Evolutionary conservation across 2,888 invertebrate genomes (phyloP).

Genomic region (Ophion ventricosus): DNA sequence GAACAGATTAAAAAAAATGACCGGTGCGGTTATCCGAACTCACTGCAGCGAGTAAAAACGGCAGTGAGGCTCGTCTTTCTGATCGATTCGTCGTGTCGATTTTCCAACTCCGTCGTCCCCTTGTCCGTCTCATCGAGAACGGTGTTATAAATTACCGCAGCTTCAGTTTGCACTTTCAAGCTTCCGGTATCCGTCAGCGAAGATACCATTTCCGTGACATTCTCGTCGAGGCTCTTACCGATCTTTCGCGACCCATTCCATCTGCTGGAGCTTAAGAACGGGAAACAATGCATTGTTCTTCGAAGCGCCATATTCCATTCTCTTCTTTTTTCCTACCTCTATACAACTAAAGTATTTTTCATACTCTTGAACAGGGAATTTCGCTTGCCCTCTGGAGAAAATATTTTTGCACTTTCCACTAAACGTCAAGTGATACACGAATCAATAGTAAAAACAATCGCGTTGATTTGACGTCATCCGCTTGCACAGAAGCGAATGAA

Average conservation of each 20-base stretch:
- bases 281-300: slow-evolving; percentile 32
- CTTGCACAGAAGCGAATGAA: not conserved
- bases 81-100: slow-evolving; percentile 45
- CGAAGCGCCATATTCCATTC: not conserved
- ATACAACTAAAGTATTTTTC: too few species aligned
- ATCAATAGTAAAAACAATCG: too few species aligned
- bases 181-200: slow-evolving; percentile 31
- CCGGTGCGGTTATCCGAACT: slow-evolving; percentile 6
- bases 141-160: slow-evolving; percentile 63
- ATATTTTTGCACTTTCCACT: too few species aligned
- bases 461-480: too few species aligned
- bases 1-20: not conserved
- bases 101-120: slow-evolving; percentile 39
- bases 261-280: slow-evolving; percentile 69
- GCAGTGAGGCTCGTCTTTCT: slow-evolving; percentile 32
- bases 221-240: slow-evolving; percentile 69
- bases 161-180: slow-evolving; percentile 69
- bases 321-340: too few species aligned
- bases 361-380: too few species aligned
- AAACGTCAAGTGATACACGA: too few species aligned
- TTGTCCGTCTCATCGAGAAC: slow-evolving; percentile 70
- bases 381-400: too few species aligned
- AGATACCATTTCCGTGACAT: slow-evolving; percentile 58
- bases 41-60: slow-evolving; percentile 53
- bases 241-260: slow-evolving; percentile 72